phyloP scores from a whole-genome alignment of 2,888 invertebrate genomes.

The Xanthia togata region DNA sequence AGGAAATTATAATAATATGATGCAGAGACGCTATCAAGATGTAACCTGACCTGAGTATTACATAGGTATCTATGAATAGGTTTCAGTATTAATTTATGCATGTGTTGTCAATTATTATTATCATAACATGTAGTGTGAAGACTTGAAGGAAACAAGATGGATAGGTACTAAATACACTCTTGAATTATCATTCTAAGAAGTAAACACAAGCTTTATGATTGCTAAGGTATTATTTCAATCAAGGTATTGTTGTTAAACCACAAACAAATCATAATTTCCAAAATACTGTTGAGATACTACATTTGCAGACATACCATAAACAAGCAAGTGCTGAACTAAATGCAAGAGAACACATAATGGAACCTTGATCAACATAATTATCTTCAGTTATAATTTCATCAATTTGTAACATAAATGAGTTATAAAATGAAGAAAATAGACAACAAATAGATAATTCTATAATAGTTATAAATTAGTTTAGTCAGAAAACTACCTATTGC shows the following conservation, averaged over 20 bases:
- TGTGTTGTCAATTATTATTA: constrained; percentile 36
- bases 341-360: background rate
- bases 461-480: background rate
- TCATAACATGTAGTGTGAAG: constrained; percentile 11
- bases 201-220: background rate
- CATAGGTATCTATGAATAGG: constrained; percentile 16
- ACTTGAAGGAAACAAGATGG: constrained; percentile 5
- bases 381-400: background rate
- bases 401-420: background rate
- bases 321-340: background rate
- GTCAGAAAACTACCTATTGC: background rate
- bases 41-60: constrained; percentile 38
- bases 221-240: background rate
- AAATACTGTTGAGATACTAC: background rate
- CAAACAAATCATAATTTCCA: background rate
- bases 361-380: constrained; percentile 2
- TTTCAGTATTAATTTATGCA: constrained; percentile 34
- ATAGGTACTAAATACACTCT: constrained; percentile 15
- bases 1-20: constrained; percentile 22
- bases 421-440: background rate
- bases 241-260: background rate
- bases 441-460: background rate
- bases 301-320: background rate
- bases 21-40: constrained; percentile 30
- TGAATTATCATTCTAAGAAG: constrained; percentile 2